Percentiles rank a stretch among this genome's conserved stretches.
These are phyloP conservation scores for Enteromius paludinosus DNA, from an alignment of 2,797 vertebrate genomes.

Conservation along the genomic window DNA sequence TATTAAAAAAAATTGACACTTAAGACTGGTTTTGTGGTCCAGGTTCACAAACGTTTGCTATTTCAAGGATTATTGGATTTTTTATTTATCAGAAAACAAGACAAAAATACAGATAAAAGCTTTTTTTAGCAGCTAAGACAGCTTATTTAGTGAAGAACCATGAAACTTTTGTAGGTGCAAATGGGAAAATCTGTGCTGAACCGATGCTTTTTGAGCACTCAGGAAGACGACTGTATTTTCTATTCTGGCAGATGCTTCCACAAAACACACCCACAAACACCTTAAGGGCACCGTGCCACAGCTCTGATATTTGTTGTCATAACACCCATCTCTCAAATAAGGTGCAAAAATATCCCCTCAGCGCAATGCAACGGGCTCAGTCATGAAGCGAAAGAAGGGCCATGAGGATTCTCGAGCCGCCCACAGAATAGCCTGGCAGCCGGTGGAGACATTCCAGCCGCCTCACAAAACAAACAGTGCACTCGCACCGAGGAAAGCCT, in stretches of 20 bases:
- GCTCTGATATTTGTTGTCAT: constrained; percentile 43
- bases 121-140: background rate
- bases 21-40: too few species aligned
- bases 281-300: constrained; percentile 20
- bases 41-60: background rate
- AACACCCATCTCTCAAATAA: constrained; percentile 55
- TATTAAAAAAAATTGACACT: too few species aligned
- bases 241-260: constrained; percentile 29
- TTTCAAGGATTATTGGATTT: background rate
- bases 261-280: constrained; percentile 4
- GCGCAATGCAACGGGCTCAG: constrained; percentile 51
- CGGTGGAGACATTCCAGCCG: constrained; percentile 73
- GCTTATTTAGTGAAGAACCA: background rate
- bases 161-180: background rate
- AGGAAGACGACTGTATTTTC: constrained; percentile 17
- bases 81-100: background rate
- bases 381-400: constrained; percentile 47
- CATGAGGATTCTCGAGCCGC: constrained; percentile 59
- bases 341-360: constrained; percentile 66
- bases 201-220: background rate
- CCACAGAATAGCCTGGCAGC: constrained; percentile 69
- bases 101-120: background rate
- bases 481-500: constrained; percentile 71
- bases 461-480: constrained; percentile 75
- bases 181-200: background rate